These are phyloP conservation scores for Erynnis tages DNA, from an alignment of 2,888 invertebrate species.

Conservation along the genomic window DNA sequence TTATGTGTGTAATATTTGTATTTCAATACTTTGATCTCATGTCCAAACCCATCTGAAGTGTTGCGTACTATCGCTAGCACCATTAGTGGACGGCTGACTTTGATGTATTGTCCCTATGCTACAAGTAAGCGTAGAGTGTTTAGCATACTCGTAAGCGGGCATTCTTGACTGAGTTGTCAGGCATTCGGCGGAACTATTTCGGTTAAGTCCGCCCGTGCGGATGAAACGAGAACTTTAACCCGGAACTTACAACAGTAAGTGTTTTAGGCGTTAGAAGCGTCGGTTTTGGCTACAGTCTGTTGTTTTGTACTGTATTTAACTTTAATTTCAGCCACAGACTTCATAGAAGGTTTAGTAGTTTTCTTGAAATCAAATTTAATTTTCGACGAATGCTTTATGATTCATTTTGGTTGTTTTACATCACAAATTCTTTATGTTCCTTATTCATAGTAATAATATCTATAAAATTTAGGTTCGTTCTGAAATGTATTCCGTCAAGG, in stretches of 20 bases:
- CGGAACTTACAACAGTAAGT: constrained; percentile 7
- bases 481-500: too few species aligned
- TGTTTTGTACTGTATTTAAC: constrained; percentile 1
- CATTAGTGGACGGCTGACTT: constrained; percentile 19
- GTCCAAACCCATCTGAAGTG: neutral
- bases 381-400: too few species aligned
- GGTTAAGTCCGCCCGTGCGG: constrained; percentile 24
- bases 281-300: neutral
- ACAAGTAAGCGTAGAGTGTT: constrained; percentile 19
- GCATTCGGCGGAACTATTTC: constrained; percentile 23
- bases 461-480: too few species aligned
- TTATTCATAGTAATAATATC: too few species aligned
- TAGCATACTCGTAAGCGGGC: constrained; percentile 27
- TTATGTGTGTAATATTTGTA: too few species aligned
- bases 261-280: neutral
- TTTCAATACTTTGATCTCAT: too few species aligned
- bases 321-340: too few species aligned
- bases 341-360: too few species aligned
- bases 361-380: too few species aligned
- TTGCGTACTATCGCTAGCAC: constrained; percentile 1
- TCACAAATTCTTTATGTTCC: too few species aligned
- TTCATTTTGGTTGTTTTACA: too few species aligned
- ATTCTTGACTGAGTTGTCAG: constrained; percentile 23
- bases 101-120: constrained; percentile 25
- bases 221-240: constrained; percentile 24